Base-by-base conservation (phyloP, 2,888 invertebrate genomes). In the Xylota sylvarum region DNA sequence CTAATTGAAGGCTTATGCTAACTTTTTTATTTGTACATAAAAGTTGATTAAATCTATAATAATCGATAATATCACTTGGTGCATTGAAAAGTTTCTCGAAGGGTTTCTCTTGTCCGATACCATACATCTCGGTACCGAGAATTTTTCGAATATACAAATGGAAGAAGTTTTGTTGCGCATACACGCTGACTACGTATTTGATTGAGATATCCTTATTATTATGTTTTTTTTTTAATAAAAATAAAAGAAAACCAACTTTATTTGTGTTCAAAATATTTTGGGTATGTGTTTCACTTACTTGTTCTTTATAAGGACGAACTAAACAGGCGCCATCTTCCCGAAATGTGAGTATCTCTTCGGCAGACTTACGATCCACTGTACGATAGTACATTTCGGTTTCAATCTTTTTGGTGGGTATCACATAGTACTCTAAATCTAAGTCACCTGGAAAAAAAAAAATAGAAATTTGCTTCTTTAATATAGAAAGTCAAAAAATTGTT, bases 101-200 rank as follows among this genome's bases (percentile, higher is more conserved):
- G 1, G 89, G 88, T 85, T 92, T 92, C 55, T 88, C 87, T 27
- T 92, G 91, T 0, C 92, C 92, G 14, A 92, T 91, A 74, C 90
- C 90, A 43, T 89, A 92, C 35, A 90, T 89, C 27, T 91, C 90
- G 32, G 89, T 76, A 7, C 89, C 89, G 58, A 89, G 87, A 32
- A 91, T 89, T 88, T 92, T 91, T 0, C 92, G 89, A 67, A 92
- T 90, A 70, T 91, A 92, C 14, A 92, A 89, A 85, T 92, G 92
- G 77, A 91, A 92, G 70, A 89, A 92, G 72, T 92, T 90, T 14
- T 90, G 85, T 23, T 89, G 89, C 0, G 92, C 91, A 88, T 90
- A 92, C 32, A 92, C 90, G 88, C 91, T 92, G 12, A 92, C 90
- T 19, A 92, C 90, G 81, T 92, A 92, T 77, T 92, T 92, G 23